Base-by-base conservation (phyloP, 2,797 vertebrate species). In the Acomys russatus region DNA sequence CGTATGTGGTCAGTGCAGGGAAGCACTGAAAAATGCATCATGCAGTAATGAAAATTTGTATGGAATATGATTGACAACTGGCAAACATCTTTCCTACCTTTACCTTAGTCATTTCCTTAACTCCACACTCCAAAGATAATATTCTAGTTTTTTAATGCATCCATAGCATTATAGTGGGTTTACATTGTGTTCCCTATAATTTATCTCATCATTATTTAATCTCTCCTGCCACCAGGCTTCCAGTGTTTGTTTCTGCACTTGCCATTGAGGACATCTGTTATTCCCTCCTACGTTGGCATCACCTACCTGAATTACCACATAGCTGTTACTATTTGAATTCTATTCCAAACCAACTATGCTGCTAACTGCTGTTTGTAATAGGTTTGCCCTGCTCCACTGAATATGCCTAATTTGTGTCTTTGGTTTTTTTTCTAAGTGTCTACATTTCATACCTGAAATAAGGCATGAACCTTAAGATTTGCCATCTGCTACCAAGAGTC, bases 161-260 rank as follows among this genome's bases (percentile, higher is more conserved):
- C 66, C 84, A 14, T 20, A 51, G 49, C 20, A 56, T 51, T 86
- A 51, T 56, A 64, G 18, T 88, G 20, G 76, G 66, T 7, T 90
- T 86, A 63, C 49, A 88, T 6, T 77, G 4, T 92, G 74, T 12
- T 68, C 33, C 49, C 17, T 80, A 3, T 76, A 71, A 91, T 79
- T 93, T 79, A 93, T 84, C 23, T 92, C 30, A 54, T 87, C 68
- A 9, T 14, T 84, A 66, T 14, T 88, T 92, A 23, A 44, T 93
- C 85, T 91, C 92, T 92, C n/a, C 18, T 88, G 33, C 14, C n/a
- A 64, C 17, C 0, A 12, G n/a, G 25, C 33, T 89, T 95, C 38
- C 70, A 89, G 25, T 4, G 88, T 92, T 68, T 88, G 54, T 73
- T 95, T 92, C 68, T 87, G 71, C 38, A n/a, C 28, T 95, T 93